Evolutionary conservation across 2,797 vertebrate species (phyloP).

Genomic region (Centropyge bicolor): DNA sequence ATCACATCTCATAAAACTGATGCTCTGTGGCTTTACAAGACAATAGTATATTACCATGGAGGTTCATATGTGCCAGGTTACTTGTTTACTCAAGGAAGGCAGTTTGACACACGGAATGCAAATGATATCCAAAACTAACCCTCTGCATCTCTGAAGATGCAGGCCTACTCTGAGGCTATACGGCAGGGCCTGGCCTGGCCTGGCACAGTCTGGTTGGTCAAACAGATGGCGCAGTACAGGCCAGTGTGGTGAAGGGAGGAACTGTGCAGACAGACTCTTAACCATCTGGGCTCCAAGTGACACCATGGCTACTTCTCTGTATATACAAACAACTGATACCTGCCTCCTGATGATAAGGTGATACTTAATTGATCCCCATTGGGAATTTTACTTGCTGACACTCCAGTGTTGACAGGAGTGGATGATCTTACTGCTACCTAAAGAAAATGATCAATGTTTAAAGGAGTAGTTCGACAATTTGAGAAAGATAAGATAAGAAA

Average conservation of each 20-base stretch:
- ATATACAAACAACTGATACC: slow-evolving; percentile 23
- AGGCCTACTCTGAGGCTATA: slow-evolving; percentile 21
- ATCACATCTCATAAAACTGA: slow-evolving; percentile 2
- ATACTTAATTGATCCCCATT: neutral
- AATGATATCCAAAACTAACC: slow-evolving; percentile 49
- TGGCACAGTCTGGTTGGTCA: slow-evolving; percentile 53
- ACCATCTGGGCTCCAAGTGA: slow-evolving; percentile 71
- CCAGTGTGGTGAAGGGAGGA: slow-evolving; percentile 44
- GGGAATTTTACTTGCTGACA: slow-evolving; percentile 13
- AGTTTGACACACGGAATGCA: slow-evolving; percentile 38
- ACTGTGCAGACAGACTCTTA: slow-evolving; percentile 52
- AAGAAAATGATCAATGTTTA: neutral
- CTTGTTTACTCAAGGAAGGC: slow-evolving; percentile 30
- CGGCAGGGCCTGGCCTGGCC: slow-evolving; percentile 40
- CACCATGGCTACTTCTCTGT: slow-evolving; percentile 12
- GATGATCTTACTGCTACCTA: neutral
- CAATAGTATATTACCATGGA: neutral
- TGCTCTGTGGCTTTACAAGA: neutral
- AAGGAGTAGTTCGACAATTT: neutral
- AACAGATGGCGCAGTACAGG: slow-evolving; percentile 73
- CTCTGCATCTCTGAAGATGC: slow-evolving; percentile 22
- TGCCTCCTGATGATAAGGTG: neutral
- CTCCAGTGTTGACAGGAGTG: neutral
- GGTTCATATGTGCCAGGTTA: slow-evolving; percentile 18
- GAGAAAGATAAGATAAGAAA: too few species aligned